These are phyloP conservation scores for Phodopus roborovskii DNA, from an alignment of 2,113 vertebrate species.

Conservation along the genomic window DNA sequence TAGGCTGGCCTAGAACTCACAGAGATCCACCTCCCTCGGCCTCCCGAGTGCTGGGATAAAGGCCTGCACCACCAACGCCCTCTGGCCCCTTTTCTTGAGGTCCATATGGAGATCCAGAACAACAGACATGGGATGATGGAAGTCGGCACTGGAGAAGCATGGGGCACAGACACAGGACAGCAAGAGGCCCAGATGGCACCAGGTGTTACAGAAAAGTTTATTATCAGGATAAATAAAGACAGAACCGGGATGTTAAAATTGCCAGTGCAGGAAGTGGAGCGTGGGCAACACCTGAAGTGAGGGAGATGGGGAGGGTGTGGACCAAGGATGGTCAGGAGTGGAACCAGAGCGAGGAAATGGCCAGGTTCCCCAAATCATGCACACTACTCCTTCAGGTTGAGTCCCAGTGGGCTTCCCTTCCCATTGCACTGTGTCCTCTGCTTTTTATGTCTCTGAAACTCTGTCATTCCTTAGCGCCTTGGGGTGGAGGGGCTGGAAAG, in stretches of 20 bases:
- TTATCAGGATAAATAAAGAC: constrained; percentile 74
- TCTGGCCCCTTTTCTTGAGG: background rate
- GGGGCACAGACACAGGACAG: background rate
- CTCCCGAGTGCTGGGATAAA: too few relatives aligned
- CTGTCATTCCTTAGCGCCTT: background rate
- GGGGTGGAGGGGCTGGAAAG: background rate
- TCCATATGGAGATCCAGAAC: background rate
- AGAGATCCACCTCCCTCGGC: too few relatives aligned
- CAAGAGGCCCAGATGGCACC: constrained; percentile 44
- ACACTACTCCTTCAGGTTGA: background rate
- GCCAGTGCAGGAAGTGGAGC: background rate
- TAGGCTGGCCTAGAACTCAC: too few relatives aligned
- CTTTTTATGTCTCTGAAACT: background rate
- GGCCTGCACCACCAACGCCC: too few relatives aligned
- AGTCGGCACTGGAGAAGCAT: background rate
- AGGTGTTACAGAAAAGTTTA: constrained; percentile 78
- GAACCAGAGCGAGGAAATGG: background rate
- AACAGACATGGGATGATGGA: background rate
- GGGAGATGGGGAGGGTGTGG: background rate
- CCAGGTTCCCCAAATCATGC: background rate
- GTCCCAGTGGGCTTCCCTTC: background rate
- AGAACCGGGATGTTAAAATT: constrained; percentile 58
- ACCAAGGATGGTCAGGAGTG: background rate
- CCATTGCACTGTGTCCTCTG: background rate
- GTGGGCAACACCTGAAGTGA: background rate